Evolutionary conservation across 2,113 vertebrate species (phyloP), one percentile per base, ranked within the genome.

Genomic region (Callocephalon fimbriatum): DNA sequence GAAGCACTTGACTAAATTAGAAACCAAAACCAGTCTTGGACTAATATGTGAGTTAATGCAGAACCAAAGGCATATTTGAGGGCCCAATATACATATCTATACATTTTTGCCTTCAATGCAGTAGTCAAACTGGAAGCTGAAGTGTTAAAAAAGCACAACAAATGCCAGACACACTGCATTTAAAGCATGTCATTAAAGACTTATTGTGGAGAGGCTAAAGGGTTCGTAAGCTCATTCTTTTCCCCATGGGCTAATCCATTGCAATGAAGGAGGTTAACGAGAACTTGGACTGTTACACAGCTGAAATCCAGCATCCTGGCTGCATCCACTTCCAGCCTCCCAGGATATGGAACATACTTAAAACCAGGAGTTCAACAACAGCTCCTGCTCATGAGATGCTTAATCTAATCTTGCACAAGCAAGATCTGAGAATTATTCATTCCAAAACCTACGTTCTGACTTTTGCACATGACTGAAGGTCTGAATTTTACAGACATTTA

Each of bases 121-220:
- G 32, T 61, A 81, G 31, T 58, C 58, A 68, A 58, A 42, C 68
- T 81, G 75, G 74, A 95, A 95, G 58, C 2, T 85, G 58, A 86
- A 94, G 70, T 44, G 65, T 90, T 94, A 93, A 93, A 82, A 75
- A 35, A 77, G 67, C 38, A 88, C 54, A 90, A 75, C 20, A 89
- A 88, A 76, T 76, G 65, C 48, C 80, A 95, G 81, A 68, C 38
- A 83, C 5, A 6, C 15, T 63, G 42, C 63, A 80, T 84, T 90
- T 74, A 93, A 93, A 91, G 59, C 14, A 62, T 53, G 19, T 29
- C 45, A 62, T 70, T 90, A 80, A 83, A 66, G 65, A 94, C 67
- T 84, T 83, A 70, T 6, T 63, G 40, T 50, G 47, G 59, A 3
- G 15, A 90, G 40, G 40, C 54, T 74, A 80, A 37, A 73, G 16